A percentile compares a stretch with the other conserved stretches of the same genome.
phyloP scores from a whole-genome alignment of 1,140 invertebrate genomes.

The Bombus terrestris region DNA sequence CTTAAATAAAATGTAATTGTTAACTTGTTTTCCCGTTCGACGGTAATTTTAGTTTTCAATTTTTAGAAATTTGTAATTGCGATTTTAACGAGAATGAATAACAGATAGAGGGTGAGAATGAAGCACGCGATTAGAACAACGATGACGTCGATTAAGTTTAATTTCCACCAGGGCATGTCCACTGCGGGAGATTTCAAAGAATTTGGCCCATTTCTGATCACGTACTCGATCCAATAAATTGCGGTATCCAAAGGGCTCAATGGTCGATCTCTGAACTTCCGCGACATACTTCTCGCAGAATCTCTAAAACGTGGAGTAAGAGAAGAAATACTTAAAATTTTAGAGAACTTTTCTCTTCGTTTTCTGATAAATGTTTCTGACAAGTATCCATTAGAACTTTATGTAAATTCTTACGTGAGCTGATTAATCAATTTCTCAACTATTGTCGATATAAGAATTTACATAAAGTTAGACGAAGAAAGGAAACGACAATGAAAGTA shows the following conservation, averaged over 20 bases:
- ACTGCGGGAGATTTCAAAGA: constrained; percentile 74
- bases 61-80: not conserved
- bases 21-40: not conserved
- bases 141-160: constrained; percentile 77
- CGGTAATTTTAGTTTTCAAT: no score
- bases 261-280: constrained; percentile 75
- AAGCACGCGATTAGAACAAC: constrained; percentile 42
- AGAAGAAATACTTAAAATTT: not conserved
- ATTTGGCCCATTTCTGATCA: constrained; percentile 82
- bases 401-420: no score
- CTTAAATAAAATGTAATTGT: no score
- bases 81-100: not conserved
- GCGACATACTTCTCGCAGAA: constrained; percentile 51
- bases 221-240: constrained; percentile 84
- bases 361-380: no score
- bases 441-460: no score
- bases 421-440: no score
- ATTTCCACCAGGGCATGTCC: constrained; percentile 78
- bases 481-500: no score
- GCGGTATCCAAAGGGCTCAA: constrained; percentile 82
- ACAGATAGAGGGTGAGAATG: fast-evolving
- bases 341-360: no score
- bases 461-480: no score
- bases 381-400: no score
- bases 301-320: constrained; percentile 41